Evolutionary conservation across 2,797 vertebrate species (phyloP).

Genomic region (Ptychobarbus kaznakovi): DNA sequence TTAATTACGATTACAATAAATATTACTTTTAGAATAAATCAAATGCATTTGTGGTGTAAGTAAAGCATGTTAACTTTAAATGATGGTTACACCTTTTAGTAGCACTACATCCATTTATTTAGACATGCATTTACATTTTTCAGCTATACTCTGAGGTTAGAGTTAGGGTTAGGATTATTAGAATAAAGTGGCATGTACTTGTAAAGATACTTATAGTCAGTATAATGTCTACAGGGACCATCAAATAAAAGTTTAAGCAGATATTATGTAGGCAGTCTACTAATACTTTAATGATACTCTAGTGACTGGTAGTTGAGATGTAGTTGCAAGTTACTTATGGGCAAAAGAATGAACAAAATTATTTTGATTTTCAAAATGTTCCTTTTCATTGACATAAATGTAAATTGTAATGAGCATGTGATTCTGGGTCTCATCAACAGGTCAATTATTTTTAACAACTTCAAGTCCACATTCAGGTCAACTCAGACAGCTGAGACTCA

Average conservation of each 20-base stretch:
- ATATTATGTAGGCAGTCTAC: not conserved
- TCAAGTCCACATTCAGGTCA: slow-evolving; percentile 25
- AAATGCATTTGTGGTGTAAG: too few species aligned
- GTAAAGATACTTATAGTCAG: not conserved
- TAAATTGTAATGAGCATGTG: not conserved
- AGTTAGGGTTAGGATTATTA: not conserved
- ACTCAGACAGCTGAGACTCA: slow-evolving; percentile 44
- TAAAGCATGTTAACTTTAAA: too few species aligned
- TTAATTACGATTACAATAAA: too few species aligned
- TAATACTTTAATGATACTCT: not conserved
- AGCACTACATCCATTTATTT: too few species aligned
- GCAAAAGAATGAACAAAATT: not conserved
- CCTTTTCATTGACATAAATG: not conserved
- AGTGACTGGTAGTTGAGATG: not conserved
- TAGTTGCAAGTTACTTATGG: not conserved
- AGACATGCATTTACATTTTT: not conserved
- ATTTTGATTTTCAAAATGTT: not conserved
- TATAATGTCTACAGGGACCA: not conserved
- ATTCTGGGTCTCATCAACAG: not conserved
- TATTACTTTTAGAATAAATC: too few species aligned
- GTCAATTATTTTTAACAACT: not conserved
- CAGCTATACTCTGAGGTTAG: not conserved
- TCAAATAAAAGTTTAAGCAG: not conserved
- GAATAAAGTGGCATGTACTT: not conserved
- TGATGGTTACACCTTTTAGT: too few species aligned